A percentile compares a stretch with the other conserved stretches of the same genome.
Evolutionary conservation across 2,888 invertebrate genomes (phyloP).

Genomic region (Sthenelais limicola): DNA sequence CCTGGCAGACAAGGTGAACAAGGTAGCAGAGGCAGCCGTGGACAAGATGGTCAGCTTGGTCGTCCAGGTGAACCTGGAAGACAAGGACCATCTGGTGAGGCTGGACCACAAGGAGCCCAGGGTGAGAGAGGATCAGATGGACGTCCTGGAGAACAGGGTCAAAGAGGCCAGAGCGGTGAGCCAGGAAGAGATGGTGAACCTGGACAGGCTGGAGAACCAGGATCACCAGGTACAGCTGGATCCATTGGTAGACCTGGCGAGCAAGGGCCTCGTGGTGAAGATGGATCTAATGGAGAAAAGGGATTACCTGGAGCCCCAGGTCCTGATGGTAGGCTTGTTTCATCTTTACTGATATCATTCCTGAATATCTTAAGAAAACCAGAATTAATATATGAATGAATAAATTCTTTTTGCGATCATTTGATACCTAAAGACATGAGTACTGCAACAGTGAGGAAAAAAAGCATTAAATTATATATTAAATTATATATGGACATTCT

Average conservation of each 20-base stretch:
- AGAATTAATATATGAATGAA: too few relatives aligned
- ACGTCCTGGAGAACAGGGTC: constrained; percentile 40
- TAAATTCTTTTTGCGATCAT: too few relatives aligned
- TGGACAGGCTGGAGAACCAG: constrained; percentile 11
- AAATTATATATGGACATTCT: too few relatives aligned
- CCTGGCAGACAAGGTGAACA: not conserved
- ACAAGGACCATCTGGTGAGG: constrained; percentile 41
- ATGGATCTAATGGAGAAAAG: constrained; percentile 9
- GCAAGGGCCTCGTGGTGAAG: constrained; percentile 16
- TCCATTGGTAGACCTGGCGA: constrained; percentile 38
- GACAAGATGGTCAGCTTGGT: constrained; percentile 30
- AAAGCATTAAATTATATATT: too few relatives aligned
- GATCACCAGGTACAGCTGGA: constrained; percentile 42
- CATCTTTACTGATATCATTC: too few relatives aligned
- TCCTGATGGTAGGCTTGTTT: constrained; percentile 26
- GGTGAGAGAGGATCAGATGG: constrained; percentile 49
- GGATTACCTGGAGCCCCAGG: constrained; percentile 36
- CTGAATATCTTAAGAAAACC: too few relatives aligned
- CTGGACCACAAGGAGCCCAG: constrained; percentile 46
- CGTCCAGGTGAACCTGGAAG: constrained; percentile 18
- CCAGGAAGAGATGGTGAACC: constrained; percentile 40
- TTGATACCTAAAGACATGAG: too few relatives aligned
- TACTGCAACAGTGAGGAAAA: too few relatives aligned
- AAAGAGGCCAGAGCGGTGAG: constrained; percentile 42
- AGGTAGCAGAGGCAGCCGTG: constrained; percentile 35